Evolutionary conservation across 2,888 invertebrate genomes (phyloP).

Genomic region (Drosophila kuntzei): DNA sequence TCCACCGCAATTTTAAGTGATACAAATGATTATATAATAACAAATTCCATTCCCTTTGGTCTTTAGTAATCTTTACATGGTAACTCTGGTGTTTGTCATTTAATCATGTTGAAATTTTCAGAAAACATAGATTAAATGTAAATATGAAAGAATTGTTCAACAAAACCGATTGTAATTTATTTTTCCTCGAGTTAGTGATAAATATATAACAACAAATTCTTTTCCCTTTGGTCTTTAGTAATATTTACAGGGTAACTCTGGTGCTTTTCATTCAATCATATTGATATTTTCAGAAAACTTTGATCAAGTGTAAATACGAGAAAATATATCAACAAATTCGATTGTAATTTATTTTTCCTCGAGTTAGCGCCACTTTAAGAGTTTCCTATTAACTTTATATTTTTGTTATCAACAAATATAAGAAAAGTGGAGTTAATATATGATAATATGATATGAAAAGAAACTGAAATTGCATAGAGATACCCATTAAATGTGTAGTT

Average conservation of each 20-base stretch:
- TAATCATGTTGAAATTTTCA: not conserved
- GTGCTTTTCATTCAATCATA: not conserved
- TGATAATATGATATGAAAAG: not conserved
- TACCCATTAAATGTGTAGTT: not conserved
- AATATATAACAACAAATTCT: not conserved
- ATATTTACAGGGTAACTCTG: not conserved
- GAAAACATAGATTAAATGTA: not conserved
- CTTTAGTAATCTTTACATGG: not conserved
- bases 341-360: not conserved
- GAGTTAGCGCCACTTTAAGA: not conserved
- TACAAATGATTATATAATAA: not conserved
- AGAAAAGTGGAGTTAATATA: not conserved
- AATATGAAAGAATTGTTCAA: not conserved
- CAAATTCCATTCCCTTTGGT: not conserved
- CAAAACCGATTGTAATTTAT: not conserved
- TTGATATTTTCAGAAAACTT: not conserved
- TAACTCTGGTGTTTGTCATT: not conserved
- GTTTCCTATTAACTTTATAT: not conserved
- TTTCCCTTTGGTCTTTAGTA: not conserved
- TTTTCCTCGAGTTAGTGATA: not conserved
- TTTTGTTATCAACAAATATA: too few relatives aligned
- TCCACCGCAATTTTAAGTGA: not conserved
- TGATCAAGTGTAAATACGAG: not conserved
- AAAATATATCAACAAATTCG: not conserved
- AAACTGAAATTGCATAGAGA: not conserved